Evolutionary conservation across 2,797 vertebrate genomes (phyloP).

Genomic region (Cyprinodon diabolis): DNA sequence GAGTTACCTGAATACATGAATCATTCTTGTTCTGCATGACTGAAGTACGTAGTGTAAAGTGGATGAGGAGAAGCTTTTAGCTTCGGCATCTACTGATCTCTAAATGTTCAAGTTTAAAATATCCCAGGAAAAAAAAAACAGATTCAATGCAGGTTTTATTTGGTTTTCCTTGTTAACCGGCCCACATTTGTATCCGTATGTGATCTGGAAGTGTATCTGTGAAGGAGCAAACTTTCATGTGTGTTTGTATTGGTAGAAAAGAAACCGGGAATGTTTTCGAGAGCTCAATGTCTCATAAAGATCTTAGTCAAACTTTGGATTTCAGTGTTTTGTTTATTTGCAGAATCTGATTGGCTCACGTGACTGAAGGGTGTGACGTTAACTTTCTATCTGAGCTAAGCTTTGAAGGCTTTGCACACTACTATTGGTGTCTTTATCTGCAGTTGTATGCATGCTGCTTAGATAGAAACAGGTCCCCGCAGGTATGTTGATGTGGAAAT

Average conservation of each 20-base stretch:
- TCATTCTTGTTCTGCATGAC: no score
- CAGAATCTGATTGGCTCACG: constrained; percentile 1
- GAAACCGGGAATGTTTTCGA: constrained; percentile 87
- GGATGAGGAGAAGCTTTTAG: no score
- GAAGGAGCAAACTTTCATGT: constrained; percentile 80
- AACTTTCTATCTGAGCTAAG: neutral
- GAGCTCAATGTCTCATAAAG: constrained; percentile 80
- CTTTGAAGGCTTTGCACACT: no score
- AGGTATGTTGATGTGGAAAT: constrained; percentile 44
- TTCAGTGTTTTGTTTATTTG: constrained; percentile 58
- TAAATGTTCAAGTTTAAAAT: neutral
- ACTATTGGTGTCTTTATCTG: no score
- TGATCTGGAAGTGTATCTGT: constrained; percentile 79
- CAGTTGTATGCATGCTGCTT: no score
- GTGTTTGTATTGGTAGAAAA: constrained; percentile 94
- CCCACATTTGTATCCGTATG: constrained; percentile 59
- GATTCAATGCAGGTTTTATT: constrained; percentile 32
- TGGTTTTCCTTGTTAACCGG: constrained; percentile 36
- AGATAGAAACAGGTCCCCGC: neutral
- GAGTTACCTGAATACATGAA: neutral
- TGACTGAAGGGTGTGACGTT: constrained; percentile 1
- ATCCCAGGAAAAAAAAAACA: constrained; percentile 18
- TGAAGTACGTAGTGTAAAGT: no score
- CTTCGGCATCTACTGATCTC: neutral
- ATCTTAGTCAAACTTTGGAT: constrained; percentile 61